Evolutionary conservation across 2,888 invertebrate species (phyloP).

Genomic region (Hetaerina titia): DNA sequence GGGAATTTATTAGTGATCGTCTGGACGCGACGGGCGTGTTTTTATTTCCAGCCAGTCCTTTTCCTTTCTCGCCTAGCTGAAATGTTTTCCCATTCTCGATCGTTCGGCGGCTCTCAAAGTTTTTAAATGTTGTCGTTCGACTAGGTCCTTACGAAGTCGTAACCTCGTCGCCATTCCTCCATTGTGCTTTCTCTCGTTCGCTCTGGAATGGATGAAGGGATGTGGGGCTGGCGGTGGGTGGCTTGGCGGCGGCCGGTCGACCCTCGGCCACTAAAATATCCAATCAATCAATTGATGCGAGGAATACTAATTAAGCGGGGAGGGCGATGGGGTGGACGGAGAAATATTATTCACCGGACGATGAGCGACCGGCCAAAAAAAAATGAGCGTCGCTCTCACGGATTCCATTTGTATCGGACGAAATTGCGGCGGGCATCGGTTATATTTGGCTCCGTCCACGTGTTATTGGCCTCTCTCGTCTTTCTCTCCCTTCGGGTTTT

Average conservation of each 20-base stretch:
- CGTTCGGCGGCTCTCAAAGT: not conserved
- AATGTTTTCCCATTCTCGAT: not conserved
- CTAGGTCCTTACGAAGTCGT: not conserved
- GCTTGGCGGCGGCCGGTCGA: not conserved
- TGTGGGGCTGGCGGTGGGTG: no score
- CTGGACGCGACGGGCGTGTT: not conserved
- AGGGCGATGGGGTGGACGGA: not conserved
- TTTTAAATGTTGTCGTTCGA: not conserved
- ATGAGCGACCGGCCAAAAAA: not conserved
- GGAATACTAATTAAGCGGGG: conserved; percentile 12
- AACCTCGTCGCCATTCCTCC: not conserved
- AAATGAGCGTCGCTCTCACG: not conserved
- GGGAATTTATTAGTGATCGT: not conserved
- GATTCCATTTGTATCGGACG: not conserved
- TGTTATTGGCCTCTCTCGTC: not conserved
- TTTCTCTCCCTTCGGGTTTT: not conserved
- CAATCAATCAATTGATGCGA: conserved; percentile 27
- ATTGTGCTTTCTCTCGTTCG: not conserved
- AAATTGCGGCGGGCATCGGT: not conserved
- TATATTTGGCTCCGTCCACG: not conserved
- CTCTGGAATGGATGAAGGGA: not conserved
- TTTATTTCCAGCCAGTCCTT: not conserved
- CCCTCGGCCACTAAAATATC: not conserved
- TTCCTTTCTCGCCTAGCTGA: not conserved
- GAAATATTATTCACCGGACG: not conserved